phyloP scores from a whole-genome alignment of 2,113 vertebrate genomes.

The Mola mola region DNA sequence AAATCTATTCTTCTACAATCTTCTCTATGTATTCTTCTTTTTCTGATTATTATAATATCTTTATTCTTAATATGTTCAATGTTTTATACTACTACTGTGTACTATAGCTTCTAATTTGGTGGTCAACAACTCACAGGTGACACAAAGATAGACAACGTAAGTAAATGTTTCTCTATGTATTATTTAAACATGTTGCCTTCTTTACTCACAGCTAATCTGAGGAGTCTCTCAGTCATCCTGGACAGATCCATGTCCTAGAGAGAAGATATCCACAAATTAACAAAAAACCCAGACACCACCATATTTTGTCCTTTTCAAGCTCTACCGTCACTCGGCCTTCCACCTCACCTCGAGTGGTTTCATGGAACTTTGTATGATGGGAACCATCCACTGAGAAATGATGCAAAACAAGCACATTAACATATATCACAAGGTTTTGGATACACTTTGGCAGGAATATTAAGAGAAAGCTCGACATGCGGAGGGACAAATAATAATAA shows the following conservation, averaged over 20 bases:
- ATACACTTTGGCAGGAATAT: background rate
- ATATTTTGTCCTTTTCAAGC: background rate
- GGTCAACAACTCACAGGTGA: background rate
- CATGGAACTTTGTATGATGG: conserved; percentile 93
- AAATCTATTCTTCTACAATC: too few species aligned
- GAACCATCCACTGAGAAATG: conserved; percentile 89
- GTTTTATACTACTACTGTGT: too few species aligned
- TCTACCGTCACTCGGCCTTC: background rate
- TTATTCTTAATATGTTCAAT: too few species aligned
- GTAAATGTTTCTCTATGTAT: too few species aligned
- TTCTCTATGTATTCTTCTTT: too few species aligned
- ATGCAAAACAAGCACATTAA: background rate
- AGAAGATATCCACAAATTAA: background rate
- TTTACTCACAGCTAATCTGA: conserved; percentile 89
- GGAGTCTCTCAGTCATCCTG: conserved; percentile 88
- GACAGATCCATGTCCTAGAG: conserved; percentile 92
- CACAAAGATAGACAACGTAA: background rate
- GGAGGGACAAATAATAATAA: background rate
- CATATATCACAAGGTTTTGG: background rate
- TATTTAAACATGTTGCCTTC: too few species aligned
- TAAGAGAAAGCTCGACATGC: background rate
- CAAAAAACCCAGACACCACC: background rate
- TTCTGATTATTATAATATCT: too few species aligned
- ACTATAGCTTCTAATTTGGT: too few species aligned
- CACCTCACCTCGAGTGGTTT: conserved; percentile 88